A percentile compares a stretch with the other conserved stretches of the same genome.
phyloP scores from a whole-genome alignment of 2,113 vertebrate species.

The Acanthisitta chloris region DNA sequence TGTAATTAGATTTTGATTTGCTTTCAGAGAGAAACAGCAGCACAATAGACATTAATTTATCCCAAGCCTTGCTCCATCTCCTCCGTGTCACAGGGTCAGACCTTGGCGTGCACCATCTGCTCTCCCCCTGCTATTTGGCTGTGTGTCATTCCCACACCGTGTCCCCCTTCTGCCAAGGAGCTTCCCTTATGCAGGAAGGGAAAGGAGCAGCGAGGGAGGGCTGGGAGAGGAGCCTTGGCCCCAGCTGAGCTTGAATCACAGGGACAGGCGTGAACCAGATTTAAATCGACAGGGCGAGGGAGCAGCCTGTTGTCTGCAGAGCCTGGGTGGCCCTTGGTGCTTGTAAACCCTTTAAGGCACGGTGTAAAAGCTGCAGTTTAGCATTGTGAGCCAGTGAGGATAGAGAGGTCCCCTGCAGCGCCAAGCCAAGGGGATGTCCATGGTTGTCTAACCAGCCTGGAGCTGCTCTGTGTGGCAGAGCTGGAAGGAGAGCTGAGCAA shows the following conservation, averaged over 20 bases:
- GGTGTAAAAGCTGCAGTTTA: not conserved
- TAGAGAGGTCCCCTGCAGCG: not conserved
- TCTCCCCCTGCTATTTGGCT: not conserved
- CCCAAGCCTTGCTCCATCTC: not conserved
- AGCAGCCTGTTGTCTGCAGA: conserved; percentile 1
- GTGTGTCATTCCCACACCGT: accelerated
- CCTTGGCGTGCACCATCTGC: conserved; percentile 4
- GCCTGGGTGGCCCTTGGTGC: conserved; percentile 49
- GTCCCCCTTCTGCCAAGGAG: not conserved
- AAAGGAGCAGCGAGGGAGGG: not conserved
- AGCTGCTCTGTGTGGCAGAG: not conserved
- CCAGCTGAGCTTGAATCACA: not conserved
- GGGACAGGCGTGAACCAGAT: conserved; percentile 54
- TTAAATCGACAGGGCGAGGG: not conserved
- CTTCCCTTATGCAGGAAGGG: not conserved
- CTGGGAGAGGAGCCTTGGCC: not conserved
- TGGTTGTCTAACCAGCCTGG: not conserved
- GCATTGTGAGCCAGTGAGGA: not conserved
- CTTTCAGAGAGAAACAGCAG: not conserved
- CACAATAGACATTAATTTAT: conserved; percentile 26
- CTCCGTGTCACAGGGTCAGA: not conserved
- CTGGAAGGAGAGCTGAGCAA: not conserved
- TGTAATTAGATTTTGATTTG: conserved; percentile 58
- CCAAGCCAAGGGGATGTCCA: accelerated
- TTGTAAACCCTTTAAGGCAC: conserved; percentile 58